Base-by-base conservation (phyloP, 2,888 invertebrate species). In the Pyralis farinalis region DNA sequence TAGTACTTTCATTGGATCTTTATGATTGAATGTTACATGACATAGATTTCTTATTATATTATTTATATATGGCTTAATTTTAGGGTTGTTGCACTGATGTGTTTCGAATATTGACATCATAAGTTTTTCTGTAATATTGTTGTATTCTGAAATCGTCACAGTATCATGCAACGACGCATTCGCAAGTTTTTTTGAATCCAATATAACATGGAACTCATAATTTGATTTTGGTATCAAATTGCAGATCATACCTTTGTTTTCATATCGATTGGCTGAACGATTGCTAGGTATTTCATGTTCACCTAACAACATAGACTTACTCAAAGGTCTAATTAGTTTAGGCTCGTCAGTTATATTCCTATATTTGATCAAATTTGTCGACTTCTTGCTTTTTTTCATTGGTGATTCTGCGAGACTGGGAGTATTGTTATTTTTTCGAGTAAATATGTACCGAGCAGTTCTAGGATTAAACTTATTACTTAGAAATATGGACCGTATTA, bases 311-410 rank as follows among this genome's bases (percentile, higher is more conserved):
- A 81, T 69, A 28, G 67, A 73, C 47, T 64, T 75, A 35, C 71
- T 73, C 0, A 72, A 40, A 0, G 76, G 77, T 28, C 47, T 61
- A 42, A 54, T 66, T 7, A 86, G 55, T 1, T 65, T 55, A 0
- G 86, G 85, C 55, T 87, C 86, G 0, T 53, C 46, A 1, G 44
- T 37, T 1, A 63, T 12, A 51, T 86, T 87, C 49, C 58, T 74
- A 39, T 85, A 86, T 51, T 78, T 84, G 0, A 79, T 68, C 27
- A 87, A 45, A 49, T 87, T 85, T 0, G 85, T 86, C 0, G 73
- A 84, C 42, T 87, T 87, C 20, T 54, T 78, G 42, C 85, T 85
- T 35, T 54, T 70, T 33, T 53, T 75, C 69, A 86, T 75, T 1
- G 31, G 11, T 0, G 63, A 60, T 10, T 49, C 34, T 1, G 30